A percentile compares a stretch with the other conserved stretches of the same genome.
phyloP scores from a whole-genome alignment of 2,888 invertebrate genomes.

The Mayetiola destructor region DNA sequence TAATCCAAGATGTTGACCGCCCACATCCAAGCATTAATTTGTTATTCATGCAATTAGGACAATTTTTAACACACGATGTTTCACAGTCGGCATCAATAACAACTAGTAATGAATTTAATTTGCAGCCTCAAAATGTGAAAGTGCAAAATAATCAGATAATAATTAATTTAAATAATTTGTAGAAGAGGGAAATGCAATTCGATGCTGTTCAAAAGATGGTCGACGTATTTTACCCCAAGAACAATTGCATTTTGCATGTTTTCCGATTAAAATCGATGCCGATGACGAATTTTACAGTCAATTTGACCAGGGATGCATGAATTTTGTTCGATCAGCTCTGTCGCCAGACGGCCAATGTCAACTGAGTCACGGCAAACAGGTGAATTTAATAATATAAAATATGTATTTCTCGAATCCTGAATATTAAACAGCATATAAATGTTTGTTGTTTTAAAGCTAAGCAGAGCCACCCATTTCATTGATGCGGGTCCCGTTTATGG shows the following conservation, averaged over 20 bases:
- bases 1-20: constrained; percentile 45
- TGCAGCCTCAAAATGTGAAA: too few relatives aligned
- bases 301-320: constrained; percentile 49
- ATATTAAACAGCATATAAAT: too few relatives aligned
- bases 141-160: too few relatives aligned
- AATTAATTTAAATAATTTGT: constrained; percentile 10
- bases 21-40: constrained; percentile 49
- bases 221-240: constrained; percentile 37
- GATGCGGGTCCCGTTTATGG: constrained; percentile 67
- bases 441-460: constrained; percentile 40
- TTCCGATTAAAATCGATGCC: constrained; percentile 45
- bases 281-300: constrained; percentile 46
- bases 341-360: constrained; percentile 52
- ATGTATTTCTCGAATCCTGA: not conserved
- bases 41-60: constrained; percentile 65
- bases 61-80: constrained; percentile 63
- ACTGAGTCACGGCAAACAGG: constrained; percentile 55
- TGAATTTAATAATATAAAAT: constrained; percentile 25
- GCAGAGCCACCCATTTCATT: constrained; percentile 56
- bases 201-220: constrained; percentile 55
- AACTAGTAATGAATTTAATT: constrained; percentile 38
- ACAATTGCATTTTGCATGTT: constrained; percentile 50
- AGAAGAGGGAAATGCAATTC: constrained; percentile 55
- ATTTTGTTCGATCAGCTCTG: constrained; percentile 54
- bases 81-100: constrained; percentile 55